Base-by-base conservation (phyloP, 2,797 vertebrate species). In the Loriculus beryllinus region DNA sequence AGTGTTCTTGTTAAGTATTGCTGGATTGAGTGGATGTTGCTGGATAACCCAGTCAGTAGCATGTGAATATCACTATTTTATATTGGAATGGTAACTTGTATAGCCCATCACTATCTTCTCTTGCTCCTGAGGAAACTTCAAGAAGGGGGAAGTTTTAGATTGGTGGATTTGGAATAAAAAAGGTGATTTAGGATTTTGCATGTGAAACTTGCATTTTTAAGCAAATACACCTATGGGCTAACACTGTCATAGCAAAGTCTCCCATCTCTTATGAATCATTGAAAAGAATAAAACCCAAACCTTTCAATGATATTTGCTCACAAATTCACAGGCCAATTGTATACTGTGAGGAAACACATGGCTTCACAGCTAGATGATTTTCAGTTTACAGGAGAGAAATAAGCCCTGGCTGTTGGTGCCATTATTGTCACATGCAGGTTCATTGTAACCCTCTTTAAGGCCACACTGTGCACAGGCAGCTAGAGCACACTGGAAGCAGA, bases 381-480 rank as follows among this genome's bases (percentile, higher is more conserved):
- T 54, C 28, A 43, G 51, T 39, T 65, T 25, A 31, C 1, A 1
- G 33, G 23, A 52, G 57, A 70, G 20, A 8, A 84, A 19, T 6
- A 63, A 26, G 51, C 43, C 39, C 37, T 67, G 49, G 39, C 20
- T 70, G 2, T 65, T 28, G 26, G 25, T 49, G 26, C 25, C 13
- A 14, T 40, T 60, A 17, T 9, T 35, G 14, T 62, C 47, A 48
- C 0, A 3, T 0, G 0, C 8, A 29, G 47, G 47, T 45, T 84
- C 43, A 29, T 47, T 29, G 5, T 48, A 60, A 49, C 29, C n/a
- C 14, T 56, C 43, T 52, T 51, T 42, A 45, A 42, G 35, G 18
- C 51, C 31, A 12, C 12, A 37, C n/a, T 35, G 56, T 17, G 6
- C 37, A 75, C 33, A 37, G 19, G 45, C 31, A 48, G 31, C 18